Evolutionary conservation across 2,888 invertebrate genomes (phyloP), one percentile per base, ranked within the genome.

Genomic region (Lapara coniferarum): DNA sequence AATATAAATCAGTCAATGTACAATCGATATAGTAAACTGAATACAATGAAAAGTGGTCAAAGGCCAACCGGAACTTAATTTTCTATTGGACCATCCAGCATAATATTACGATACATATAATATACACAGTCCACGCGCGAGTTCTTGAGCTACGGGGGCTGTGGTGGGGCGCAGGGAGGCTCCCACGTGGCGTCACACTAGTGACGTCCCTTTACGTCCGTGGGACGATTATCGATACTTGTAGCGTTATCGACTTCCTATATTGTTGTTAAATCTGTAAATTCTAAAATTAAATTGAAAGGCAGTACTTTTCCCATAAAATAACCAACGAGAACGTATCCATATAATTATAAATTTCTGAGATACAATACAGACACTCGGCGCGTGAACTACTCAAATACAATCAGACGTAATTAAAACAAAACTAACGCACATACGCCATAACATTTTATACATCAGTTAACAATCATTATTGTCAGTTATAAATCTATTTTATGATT

Each of bases 391-490:
- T 87, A 89, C 85, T 76, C 78, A 79, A 78, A 77, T 78, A 80
- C 81, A 83, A 80, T 84, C 87, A 85, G 84, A 88, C 86, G 86
- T 87, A 86, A 88, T 83, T 81, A 80, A 90, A 88, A 85, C 85
- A 85, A 90, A 90, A 89, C 84, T 75, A 89, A 87, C 90, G 78
- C 86, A 85, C 90, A 87, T 89, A 90, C 92, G 87, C 85, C 87
- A 85, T 91, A 93, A 93, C 92, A 92, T 88, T 90, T 91, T 90
- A 92, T 89, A 92, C 91, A 93, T 92, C 93, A 93, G 91, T 90
- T 93, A 93, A 93, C 93, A 93, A 93, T 92, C 93, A 93, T 93
- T 93, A 93, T 93, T 93, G 93, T 93, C 93, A 90, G 92, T 92
- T 93, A 93, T 93, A 93, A 89, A 92, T 86, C 92, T 93, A 93